phyloP scores from a whole-genome alignment of 1,140 invertebrate genomes.

The Drosophila parabipectinata region DNA sequence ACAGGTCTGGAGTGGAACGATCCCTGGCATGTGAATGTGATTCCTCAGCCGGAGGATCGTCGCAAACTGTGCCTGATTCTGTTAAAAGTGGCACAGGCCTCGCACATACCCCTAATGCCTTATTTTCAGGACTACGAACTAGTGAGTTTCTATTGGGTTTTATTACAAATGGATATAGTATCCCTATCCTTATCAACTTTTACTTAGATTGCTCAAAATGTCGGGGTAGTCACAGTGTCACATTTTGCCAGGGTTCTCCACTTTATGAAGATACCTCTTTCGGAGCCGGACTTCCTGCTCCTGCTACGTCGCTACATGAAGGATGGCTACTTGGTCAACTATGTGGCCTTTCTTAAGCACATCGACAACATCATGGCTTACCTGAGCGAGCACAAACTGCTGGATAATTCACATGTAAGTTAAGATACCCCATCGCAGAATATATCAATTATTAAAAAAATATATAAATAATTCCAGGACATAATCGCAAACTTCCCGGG shows the following conservation, averaged over 20 bases:
- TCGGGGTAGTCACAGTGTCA: slow-evolving; percentile 88
- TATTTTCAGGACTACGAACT: slow-evolving; percentile 91
- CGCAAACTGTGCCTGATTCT: slow-evolving; percentile 87
- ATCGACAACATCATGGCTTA: slow-evolving; percentile 86
- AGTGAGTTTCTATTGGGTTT: slow-evolving; percentile 74
- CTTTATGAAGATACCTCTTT: slow-evolving; percentile 87
- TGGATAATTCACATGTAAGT: slow-evolving; percentile 66
- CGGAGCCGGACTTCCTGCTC: slow-evolving; percentile 88
- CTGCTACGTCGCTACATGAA: slow-evolving; percentile 89
- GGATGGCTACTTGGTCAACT: slow-evolving; percentile 89
- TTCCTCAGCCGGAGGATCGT: slow-evolving; percentile 87
- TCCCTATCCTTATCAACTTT: not conserved
- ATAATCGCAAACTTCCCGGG: slow-evolving; percentile 86
- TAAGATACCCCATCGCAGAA: too few relatives aligned
- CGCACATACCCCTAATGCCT: slow-evolving; percentile 86
- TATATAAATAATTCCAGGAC: slow-evolving; percentile 74
- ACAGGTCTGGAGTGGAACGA: slow-evolving; percentile 88
- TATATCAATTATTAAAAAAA: not conserved
- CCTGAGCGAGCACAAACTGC: slow-evolving; percentile 53
- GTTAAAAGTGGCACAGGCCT: slow-evolving; percentile 87
- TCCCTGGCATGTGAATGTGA: slow-evolving; percentile 86
- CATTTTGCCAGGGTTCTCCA: slow-evolving; percentile 89
- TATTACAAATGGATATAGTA: not conserved
- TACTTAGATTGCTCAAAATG: slow-evolving; percentile 88
- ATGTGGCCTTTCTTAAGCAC: slow-evolving; percentile 88